Evolutionary conservation across 2,113 vertebrate species (phyloP), one percentile per base, ranked within the genome.

Genomic region (Hiodon alosoides): DNA sequence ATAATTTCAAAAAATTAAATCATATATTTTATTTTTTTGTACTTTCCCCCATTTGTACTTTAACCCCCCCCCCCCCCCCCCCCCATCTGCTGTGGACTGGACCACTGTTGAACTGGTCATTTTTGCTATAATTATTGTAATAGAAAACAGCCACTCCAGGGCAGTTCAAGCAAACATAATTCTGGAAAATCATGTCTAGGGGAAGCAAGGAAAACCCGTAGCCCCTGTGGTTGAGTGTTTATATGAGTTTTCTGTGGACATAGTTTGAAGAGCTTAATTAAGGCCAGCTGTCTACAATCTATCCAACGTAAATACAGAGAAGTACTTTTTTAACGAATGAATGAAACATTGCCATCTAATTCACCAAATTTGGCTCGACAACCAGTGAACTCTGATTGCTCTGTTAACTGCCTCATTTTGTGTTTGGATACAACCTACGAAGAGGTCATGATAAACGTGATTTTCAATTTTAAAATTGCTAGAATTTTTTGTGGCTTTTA

Each of bases 201-300:
- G 3, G 48, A 71, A 50, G 47, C 5, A 16, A n/a, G 7, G 6
- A 64, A 2, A 64, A 17, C 11, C 3, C 46, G 31, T 46, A 59
- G 50, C 60, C n/a, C 46, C 54, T 55, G 31, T 31, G 31, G 31
- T 31, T 31, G 31, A 31, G 31, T 71, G 52, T 55, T 58, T 54
- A 5, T 14, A 54, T 58, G 57, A 71, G 48, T 71, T 59, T 14
- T 71, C 70, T 59, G 70, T 75, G 46, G 53, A 54, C 64, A 67
- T 75, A 59, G 59, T 68, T 75, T 66, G 31, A 57, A 58, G 53
- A 75, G 50, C 52, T 51, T 67, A 74, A 67, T 16, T 57, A 31
- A 67, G 53, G 52, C 72, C 72, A 74, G 72, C 62, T 67, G 72
- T 66, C 62, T 55, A n/a, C 73, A 74, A 11, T 67, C 67, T 75